phyloP scores from a whole-genome alignment of 2,113 vertebrate species.

The Rattus rattus region DNA sequence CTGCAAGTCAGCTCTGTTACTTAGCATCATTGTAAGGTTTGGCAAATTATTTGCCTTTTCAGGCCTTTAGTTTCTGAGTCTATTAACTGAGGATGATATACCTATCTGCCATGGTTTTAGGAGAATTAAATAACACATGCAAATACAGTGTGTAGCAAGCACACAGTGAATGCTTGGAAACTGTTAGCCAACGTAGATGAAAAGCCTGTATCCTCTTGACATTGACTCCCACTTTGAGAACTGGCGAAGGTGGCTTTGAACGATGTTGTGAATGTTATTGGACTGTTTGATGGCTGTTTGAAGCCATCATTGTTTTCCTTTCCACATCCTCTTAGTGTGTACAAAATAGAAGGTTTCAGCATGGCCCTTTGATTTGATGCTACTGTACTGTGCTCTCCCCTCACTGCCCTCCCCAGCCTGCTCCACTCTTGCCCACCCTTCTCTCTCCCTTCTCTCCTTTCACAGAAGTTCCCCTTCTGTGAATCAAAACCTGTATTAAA shows the following conservation, averaged over 20 bases:
- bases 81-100: neutral
- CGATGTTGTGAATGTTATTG: neutral
- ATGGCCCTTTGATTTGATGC: neutral
- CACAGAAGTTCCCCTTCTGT: neutral
- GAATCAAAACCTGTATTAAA: slow-evolving; percentile 29
- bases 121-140: slow-evolving; percentile 30
- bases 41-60: neutral
- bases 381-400: neutral
- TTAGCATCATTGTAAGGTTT: neutral
- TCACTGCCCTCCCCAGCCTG: too few relatives aligned
- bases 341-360: neutral
- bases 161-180: neutral
- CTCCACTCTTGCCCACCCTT: neutral
- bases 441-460: neutral
- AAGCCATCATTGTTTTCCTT: neutral
- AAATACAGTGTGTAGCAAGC: neutral
- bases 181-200: neutral
- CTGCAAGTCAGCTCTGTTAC: neutral
- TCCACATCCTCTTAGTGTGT: neutral
- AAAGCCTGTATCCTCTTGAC: neutral
- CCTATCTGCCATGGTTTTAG: neutral
- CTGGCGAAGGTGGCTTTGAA: neutral
- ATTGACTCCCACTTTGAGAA: neutral
- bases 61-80: slow-evolving; percentile 4
- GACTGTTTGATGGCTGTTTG: neutral